Evolutionary conservation across 2,888 invertebrate genomes (phyloP), one percentile per base, ranked within the genome.

Genomic region (Ormyrus labotus): DNA sequence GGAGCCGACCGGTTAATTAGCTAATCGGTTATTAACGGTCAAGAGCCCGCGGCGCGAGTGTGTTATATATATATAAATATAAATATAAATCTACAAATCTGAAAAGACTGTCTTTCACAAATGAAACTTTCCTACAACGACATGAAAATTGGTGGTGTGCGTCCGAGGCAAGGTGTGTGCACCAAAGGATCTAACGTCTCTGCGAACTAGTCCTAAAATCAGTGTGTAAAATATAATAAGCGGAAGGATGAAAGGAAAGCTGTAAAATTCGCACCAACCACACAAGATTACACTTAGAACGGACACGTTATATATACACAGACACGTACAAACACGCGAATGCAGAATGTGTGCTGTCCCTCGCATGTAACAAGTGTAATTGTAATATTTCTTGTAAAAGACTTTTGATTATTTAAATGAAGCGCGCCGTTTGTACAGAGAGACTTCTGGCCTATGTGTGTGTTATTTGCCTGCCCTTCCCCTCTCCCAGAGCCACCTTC

Each of bases 351-450:
- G 55, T 45, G 61, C 63, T 58, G 19, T 78, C 6, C 50, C 64
- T 19, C 55, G 19, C 19, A 0, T 77, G 67, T 71, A 47, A 78
- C 60, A 76, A 67, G 64, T 75, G 75, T 68, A 77, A 73, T 51
- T 77, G 77, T 81, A 81, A 77, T 73, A 77, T 81, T 73, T 77
- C 73, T 69, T 81, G 77, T 77, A 77, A 81, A 77, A 77, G 77
- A 75, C 63, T 48, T 70, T 80, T 81, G 73, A 78, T 70, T 81
- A 81, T 81, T 81, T 78, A 81, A 81, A 81, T 73, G 77, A 81
- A 78, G 77, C 77, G 69, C 75, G 73, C 51, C 77, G 70, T 81
- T 81, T 81, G 81, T 81, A 81, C 64, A 81, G 45, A 77, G 10
- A 51, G 6, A 48, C n/a, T 4, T 48, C 11, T 61, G 19, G 34